Conservation (phyloP, 2,888 invertebrate species). For the Buathra laborator region DNA sequence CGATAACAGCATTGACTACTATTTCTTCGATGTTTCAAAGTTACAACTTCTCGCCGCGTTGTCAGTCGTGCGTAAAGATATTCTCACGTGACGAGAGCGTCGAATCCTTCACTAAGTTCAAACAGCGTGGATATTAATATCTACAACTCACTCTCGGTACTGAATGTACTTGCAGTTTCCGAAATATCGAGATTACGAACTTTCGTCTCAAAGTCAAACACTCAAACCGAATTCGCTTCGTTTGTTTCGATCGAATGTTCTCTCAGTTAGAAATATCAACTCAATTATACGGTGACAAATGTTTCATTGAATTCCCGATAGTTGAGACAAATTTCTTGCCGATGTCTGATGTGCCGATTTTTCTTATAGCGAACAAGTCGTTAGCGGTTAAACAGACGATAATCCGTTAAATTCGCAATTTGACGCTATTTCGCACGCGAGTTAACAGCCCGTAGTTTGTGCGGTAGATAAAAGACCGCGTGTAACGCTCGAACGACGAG, state of each 20-base stretch:
- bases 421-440: not conserved
- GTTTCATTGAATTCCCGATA: not conserved
- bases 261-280: not conserved
- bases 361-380: not conserved
- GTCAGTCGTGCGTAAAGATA: slow-evolving; percentile 7
- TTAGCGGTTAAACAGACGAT: not conserved
- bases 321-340: not conserved
- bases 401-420: not conserved
- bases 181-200: not conserved
- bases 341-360: not conserved
- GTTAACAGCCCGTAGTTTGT: not conserved
- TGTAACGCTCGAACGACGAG: slow-evolving; percentile 79
- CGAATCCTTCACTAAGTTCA: not conserved
- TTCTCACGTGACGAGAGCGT: slow-evolving; percentile 4
- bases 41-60: not conserved
- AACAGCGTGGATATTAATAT: slow-evolving; percentile 11
- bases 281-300: not conserved
- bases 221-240: slow-evolving; percentile 9
- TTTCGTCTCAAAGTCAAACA: slow-evolving; percentile 20
- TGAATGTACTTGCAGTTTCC: not conserved
- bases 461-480: slow-evolving; percentile 64
- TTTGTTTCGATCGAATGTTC: slow-evolving; percentile 4
- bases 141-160: slow-evolving; percentile 3
- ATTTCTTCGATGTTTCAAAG: not conserved
- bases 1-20: not conserved